Evolutionary conservation across 2,888 invertebrate species (phyloP).

Genomic region (Psylliodes chrysocephalus): DNA sequence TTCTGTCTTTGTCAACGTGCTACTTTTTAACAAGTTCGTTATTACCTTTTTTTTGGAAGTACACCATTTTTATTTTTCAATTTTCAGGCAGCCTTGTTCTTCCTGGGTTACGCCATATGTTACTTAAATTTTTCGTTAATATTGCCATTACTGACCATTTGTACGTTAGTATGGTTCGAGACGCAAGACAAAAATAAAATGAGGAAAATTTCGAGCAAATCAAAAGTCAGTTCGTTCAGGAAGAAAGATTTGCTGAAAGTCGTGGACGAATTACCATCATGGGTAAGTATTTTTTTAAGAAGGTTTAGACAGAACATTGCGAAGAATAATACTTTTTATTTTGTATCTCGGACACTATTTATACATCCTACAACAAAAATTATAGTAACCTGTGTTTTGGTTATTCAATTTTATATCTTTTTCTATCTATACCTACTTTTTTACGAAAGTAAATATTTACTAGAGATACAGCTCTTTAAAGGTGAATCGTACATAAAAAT

Average conservation of each 20-base stretch:
- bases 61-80: constrained; percentile 30
- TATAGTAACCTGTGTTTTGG: too few relatives aligned
- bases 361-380: too few relatives aligned
- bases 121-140: constrained; percentile 50
- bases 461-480: too few relatives aligned
- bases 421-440: too few relatives aligned
- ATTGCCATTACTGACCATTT: constrained; percentile 47
- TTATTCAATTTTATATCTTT: too few relatives aligned
- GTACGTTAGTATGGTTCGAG: constrained; percentile 51
- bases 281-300: constrained; percentile 52
- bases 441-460: too few relatives aligned
- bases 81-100: constrained; percentile 48
- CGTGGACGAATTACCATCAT: constrained; percentile 55
- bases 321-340: too few relatives aligned
- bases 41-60: neutral
- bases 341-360: too few relatives aligned
- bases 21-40: neutral
- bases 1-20: neutral
- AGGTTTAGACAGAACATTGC: too few relatives aligned
- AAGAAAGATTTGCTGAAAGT: constrained; percentile 51
- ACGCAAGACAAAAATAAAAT: constrained; percentile 44
- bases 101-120: constrained; percentile 51
- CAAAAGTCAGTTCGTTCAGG: constrained; percentile 47
- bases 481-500: too few relatives aligned
- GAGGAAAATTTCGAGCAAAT: constrained; percentile 50